Conservation (phyloP, 2,888 invertebrate genomes). For the Malacosoma neustria region DNA sequence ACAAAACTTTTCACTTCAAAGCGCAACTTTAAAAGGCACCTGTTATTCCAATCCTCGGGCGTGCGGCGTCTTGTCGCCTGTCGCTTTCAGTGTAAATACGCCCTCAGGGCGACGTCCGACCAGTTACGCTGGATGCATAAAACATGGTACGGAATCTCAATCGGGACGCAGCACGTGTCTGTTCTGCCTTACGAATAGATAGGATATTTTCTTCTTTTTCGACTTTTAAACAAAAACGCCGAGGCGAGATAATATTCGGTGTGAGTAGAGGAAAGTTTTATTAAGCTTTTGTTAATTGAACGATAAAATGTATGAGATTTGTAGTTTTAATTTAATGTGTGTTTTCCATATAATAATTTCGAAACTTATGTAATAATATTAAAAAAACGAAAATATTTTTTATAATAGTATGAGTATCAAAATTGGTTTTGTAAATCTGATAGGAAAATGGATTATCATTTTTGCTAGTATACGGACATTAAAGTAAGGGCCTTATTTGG, state of each 20-base stretch:
- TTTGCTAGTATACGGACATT: too few species aligned
- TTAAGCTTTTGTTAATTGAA: neutral
- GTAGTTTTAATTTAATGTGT: too few species aligned
- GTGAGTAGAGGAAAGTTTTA: neutral
- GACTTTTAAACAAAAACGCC: neutral
- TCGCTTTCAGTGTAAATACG: neutral
- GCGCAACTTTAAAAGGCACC: too few species aligned
- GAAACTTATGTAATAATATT: too few species aligned
- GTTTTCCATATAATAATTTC: too few species aligned
- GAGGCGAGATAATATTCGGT: neutral
- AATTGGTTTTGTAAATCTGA: too few species aligned
- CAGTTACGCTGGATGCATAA: constrained; percentile 22
- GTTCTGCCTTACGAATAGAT: neutral
- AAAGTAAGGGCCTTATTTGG: too few species aligned
- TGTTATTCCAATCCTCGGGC: neutral
- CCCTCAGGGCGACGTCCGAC: constrained; percentile 9
- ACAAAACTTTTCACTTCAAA: too few species aligned
- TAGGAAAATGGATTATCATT: too few species aligned
- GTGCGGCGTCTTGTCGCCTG: neutral
- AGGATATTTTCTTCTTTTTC: neutral
- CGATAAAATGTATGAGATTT: too few species aligned
- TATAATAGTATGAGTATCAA: too few species aligned
- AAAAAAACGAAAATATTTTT: too few species aligned
- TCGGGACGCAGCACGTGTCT: constrained; percentile 13
- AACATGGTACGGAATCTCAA: constrained; percentile 21